phyloP scores from a whole-genome alignment of 2,888 invertebrate species.

The Plebejus melissa region DNA sequence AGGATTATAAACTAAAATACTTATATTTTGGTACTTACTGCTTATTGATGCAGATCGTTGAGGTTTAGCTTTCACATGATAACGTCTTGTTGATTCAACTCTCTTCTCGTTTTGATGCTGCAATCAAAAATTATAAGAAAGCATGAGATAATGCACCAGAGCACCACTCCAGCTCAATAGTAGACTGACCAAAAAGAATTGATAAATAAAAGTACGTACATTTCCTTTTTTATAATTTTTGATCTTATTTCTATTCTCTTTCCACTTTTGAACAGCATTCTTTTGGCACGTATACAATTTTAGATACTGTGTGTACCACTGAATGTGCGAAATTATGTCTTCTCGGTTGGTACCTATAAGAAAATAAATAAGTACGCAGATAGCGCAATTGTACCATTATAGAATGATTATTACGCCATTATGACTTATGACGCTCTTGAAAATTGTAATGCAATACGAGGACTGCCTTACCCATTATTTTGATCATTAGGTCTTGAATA shows the following conservation, averaged over 20 bases:
- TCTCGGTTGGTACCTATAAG: slow-evolving; percentile 45
- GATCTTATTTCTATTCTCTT: slow-evolving; percentile 49
- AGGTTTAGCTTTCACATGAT: background rate
- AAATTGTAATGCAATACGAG: background rate
- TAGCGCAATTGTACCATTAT: background rate
- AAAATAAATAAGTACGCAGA: background rate
- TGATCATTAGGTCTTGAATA: slow-evolving; percentile 46
- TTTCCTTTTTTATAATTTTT: slow-evolving; percentile 38
- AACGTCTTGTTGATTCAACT: background rate
- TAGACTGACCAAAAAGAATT: background rate
- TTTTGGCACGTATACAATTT: slow-evolving; percentile 55
- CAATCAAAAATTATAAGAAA: background rate
- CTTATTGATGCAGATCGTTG: background rate
- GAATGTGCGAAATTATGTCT: slow-evolving; percentile 50
- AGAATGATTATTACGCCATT: background rate
- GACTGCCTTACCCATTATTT: slow-evolving; percentile 48
- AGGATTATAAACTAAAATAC: too few species aligned
- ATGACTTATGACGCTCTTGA: background rate
- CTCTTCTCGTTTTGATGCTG: background rate
- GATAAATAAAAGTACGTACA: slow-evolving; percentile 7
- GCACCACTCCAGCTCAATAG: too few species aligned
- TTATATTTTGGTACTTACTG: background rate
- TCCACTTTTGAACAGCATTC: slow-evolving; percentile 61
- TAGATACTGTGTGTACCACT: slow-evolving; percentile 62
- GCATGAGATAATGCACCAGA: background rate